phyloP scores from a whole-genome alignment of 2,113 vertebrate genomes.

The Dissostichus mawsoni region DNA sequence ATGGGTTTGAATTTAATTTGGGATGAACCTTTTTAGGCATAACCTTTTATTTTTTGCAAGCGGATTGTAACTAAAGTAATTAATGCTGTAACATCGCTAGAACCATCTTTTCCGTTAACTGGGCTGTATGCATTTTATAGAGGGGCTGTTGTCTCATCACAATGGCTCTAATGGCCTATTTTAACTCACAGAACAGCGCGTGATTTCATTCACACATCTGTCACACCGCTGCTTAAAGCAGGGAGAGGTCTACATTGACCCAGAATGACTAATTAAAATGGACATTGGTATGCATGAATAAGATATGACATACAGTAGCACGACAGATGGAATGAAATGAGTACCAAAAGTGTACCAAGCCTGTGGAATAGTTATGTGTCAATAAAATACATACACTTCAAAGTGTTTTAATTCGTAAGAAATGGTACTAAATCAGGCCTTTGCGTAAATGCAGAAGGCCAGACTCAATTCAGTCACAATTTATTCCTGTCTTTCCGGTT shows the following conservation, averaged over 20 bases:
- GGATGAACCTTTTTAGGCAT: slow-evolving; percentile 51
- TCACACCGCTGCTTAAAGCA: slow-evolving; percentile 52
- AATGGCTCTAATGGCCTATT: slow-evolving; percentile 67
- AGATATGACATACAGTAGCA: slow-evolving; percentile 55
- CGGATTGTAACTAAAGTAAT: slow-evolving; percentile 40
- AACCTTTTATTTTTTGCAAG: slow-evolving; percentile 32
- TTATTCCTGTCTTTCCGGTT: slow-evolving; percentile 20
- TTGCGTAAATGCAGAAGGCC: background rate
- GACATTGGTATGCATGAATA: slow-evolving; percentile 76
- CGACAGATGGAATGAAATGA: slow-evolving; percentile 70
- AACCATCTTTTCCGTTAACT: slow-evolving; percentile 34
- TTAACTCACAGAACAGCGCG: slow-evolving; percentile 71
- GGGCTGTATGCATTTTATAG: slow-evolving; percentile 51
- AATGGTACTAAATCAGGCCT: too few species aligned
- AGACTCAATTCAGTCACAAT: background rate
- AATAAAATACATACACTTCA: slow-evolving; percentile 24
- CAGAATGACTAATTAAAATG: slow-evolving; percentile 78
- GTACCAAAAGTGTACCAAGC: slow-evolving; percentile 9
- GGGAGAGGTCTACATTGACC: slow-evolving; percentile 65
- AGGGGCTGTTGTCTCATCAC: slow-evolving; percentile 65
- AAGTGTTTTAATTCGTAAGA: background rate
- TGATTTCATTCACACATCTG: slow-evolving; percentile 66
- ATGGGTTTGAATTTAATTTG: slow-evolving; percentile 62
- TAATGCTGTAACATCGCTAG: slow-evolving; percentile 25
- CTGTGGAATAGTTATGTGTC: slow-evolving; percentile 6